Evolutionary conservation across 2,797 vertebrate genomes (phyloP).

Genomic region (Mormyrops attenuatus): DNA sequence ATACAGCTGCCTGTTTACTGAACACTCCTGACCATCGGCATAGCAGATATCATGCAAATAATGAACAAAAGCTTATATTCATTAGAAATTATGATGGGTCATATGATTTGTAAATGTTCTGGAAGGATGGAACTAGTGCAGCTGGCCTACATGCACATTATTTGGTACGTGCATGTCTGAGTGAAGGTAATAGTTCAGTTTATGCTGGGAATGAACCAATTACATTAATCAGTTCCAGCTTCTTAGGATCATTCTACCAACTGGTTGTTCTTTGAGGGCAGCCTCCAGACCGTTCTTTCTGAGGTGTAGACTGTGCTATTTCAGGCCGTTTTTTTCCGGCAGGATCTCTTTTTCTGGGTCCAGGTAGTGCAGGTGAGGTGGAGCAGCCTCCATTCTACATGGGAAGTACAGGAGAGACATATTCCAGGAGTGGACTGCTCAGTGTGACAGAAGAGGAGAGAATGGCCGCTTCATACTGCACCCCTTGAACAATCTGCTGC

Average conservation of each 20-base stretch:
- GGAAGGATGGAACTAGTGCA: conserved; percentile 19
- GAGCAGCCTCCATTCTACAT: not conserved
- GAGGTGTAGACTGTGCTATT: not conserved
- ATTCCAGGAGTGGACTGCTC: not conserved
- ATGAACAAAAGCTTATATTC: conserved; percentile 5
- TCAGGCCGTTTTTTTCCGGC: not conserved
- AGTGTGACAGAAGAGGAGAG: not conserved
- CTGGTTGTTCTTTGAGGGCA: not conserved
- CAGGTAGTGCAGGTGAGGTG: not conserved
- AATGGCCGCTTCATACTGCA: not conserved
- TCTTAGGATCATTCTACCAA: not conserved
- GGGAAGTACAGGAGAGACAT: not conserved
- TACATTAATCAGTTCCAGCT: not conserved
- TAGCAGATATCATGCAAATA: not conserved
- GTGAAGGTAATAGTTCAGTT: not conserved
- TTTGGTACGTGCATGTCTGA: not conserved
- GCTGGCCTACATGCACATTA: not conserved
- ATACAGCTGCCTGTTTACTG: not conserved
- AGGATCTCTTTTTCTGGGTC: not conserved
- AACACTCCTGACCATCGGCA: not conserved
- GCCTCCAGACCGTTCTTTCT: not conserved
- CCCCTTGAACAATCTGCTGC: not conserved
- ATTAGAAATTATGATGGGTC: conserved; percentile 22
- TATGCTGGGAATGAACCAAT: conserved; percentile 9
- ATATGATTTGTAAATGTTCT: not conserved